Conservation (phyloP, 1,140 invertebrate genomes). For the Psix sp. region DNA sequence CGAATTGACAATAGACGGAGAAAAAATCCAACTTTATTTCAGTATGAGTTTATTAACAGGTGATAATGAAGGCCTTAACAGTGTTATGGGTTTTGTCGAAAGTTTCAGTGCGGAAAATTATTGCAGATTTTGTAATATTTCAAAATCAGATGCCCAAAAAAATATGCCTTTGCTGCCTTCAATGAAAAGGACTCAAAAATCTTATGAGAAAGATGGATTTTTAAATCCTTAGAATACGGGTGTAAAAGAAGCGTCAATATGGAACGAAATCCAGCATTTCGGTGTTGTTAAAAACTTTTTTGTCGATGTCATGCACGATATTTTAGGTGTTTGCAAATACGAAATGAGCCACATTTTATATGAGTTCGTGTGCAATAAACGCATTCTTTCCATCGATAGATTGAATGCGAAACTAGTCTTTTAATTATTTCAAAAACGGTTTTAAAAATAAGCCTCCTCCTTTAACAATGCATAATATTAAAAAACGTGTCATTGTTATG, state of each 20-base stretch:
- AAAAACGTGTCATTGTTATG: slow-evolving; percentile 2
- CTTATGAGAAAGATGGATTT: slow-evolving; percentile 18
- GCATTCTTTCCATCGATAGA: background rate
- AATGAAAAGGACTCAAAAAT: too few relatives aligned
- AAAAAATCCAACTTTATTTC: slow-evolving; percentile 4
- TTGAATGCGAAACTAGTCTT: slow-evolving; percentile 8
- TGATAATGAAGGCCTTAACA: slow-evolving; percentile 16
- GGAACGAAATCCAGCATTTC: slow-evolving; percentile 12
- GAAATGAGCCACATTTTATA: slow-evolving; percentile 1
- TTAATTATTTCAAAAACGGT: slow-evolving; percentile 17
- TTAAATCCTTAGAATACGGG: background rate
- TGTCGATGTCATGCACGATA: slow-evolving; percentile 3
- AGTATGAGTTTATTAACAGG: slow-evolving; percentile 6
- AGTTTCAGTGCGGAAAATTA: slow-evolving; percentile 2
- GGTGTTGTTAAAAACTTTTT: slow-evolving; percentile 9
- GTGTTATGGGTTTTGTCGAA: slow-evolving; percentile 5
- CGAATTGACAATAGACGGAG: background rate
- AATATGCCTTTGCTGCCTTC: too few relatives aligned
- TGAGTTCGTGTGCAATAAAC: background rate
- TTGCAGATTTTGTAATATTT: slow-evolving; percentile 22
- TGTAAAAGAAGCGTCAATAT: slow-evolving; percentile 22
- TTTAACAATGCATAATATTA: background rate
- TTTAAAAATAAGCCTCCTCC: slow-evolving; percentile 6
- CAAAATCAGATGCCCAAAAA: too few relatives aligned
- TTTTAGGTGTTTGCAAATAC: background rate